phyloP scores from a whole-genome alignment of 2,113 vertebrate genomes.

The Coptodon bakossiorum region DNA sequence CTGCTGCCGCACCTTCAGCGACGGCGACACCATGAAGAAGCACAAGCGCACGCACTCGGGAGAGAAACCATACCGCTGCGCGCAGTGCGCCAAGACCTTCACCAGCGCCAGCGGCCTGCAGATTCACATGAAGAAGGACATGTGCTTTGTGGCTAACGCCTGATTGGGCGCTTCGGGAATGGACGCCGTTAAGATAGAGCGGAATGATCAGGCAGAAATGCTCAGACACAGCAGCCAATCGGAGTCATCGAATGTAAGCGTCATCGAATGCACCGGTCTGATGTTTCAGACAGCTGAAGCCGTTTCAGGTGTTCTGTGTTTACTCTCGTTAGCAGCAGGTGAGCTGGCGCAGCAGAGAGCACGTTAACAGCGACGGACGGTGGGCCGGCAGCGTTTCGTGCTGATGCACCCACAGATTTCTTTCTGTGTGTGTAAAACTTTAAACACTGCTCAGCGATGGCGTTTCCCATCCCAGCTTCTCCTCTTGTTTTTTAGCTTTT shows the following conservation, averaged over 20 bases:
- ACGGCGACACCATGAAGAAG: slow-evolving; percentile 67
- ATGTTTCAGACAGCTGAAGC: neutral
- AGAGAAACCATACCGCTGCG: slow-evolving; percentile 52
- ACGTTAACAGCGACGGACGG: rapidly evolving
- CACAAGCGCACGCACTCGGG: slow-evolving; percentile 60
- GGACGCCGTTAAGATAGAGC: neutral
- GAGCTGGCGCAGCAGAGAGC: neutral
- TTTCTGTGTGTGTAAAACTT: neutral
- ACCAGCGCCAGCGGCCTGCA: slow-evolving; percentile 37
- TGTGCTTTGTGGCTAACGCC: slow-evolving; percentile 10
- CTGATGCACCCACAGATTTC: neutral
- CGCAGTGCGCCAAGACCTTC: slow-evolving; percentile 33
- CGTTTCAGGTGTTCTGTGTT: neutral
- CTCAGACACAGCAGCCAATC: neutral
- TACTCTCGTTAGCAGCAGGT: neutral
- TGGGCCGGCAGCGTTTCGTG: neutral
- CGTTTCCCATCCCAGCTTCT: neutral
- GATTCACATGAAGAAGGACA: slow-evolving; percentile 54
- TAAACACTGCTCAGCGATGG: neutral
- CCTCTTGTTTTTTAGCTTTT: neutral
- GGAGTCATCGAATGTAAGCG: neutral
- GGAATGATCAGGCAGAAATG: rapidly evolving
- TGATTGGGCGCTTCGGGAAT: neutral
- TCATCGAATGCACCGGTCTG: neutral
- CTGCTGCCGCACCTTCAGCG: slow-evolving; percentile 66